Percentiles rank a stretch among this genome's conserved stretches.
Conservation (phyloP, 2,888 invertebrate species). For the Trachelus tabidus region DNA sequence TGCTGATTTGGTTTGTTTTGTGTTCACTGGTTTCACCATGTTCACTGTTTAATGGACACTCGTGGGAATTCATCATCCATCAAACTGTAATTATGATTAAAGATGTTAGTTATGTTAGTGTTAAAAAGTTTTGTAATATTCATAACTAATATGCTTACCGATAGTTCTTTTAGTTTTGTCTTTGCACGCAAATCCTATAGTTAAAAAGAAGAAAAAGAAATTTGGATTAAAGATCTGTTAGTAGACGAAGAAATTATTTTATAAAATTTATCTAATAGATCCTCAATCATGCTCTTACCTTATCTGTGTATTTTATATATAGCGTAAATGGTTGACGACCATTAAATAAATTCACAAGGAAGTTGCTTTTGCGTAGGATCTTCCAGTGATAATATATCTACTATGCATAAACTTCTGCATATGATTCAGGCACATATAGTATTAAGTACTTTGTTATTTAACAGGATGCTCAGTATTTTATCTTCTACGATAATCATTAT, state of each 20-base stretch:
- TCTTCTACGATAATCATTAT: background rate
- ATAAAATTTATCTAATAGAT: background rate
- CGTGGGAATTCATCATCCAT: background rate
- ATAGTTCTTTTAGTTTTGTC: background rate
- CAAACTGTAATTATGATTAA: background rate
- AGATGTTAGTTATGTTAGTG: background rate
- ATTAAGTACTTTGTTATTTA: background rate
- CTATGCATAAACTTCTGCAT: background rate
- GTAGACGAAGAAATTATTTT: background rate
- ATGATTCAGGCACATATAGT: background rate
- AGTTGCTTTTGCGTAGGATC: background rate
- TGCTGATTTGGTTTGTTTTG: background rate
- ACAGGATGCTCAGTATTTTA: background rate
- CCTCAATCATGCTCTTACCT: background rate
- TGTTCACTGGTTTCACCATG: background rate
- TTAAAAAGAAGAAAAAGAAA: background rate
- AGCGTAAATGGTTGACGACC: background rate
- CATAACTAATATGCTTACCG: background rate
- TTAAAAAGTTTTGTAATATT: background rate
- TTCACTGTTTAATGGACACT: background rate
- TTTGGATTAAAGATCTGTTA: background rate
- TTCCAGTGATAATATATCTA: background rate
- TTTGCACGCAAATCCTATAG: background rate
- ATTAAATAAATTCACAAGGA: background rate
- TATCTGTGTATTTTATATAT: background rate